Base-by-base conservation (phyloP, 2,888 invertebrate species). In the Drosophila atroscutellata region DNA sequence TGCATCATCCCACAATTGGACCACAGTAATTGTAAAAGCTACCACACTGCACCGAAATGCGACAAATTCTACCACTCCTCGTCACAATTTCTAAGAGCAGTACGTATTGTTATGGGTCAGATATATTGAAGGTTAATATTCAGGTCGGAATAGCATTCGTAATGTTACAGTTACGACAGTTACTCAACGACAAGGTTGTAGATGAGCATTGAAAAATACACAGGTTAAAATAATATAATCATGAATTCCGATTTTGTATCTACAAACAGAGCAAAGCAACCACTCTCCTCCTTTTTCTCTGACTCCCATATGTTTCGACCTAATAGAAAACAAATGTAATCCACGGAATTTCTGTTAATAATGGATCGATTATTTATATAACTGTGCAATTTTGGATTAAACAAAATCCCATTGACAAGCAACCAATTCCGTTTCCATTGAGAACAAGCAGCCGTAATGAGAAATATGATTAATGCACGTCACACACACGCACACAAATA, bases 381-480 rank as follows among this genome's bases (percentile, higher is more conserved):
- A 54, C 42, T 37, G 28, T 11, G 60, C 62, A 42, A 80, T 75
- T 75, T 72, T 72, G 64, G 75, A 63, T 63, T 63, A 63, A 75
- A 66, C 62, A 61, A 70, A 79, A 32, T 45, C 57, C 47, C 36
- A 66, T 64, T 80, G 71, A 79, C 62, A 66, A 65, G 56, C 62
- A 55, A 37, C 42, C 64, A 62, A 15, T 37, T 49, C 30, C 55
- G 47, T 37, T 58, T 28, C 57, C 64, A 62, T 63, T 63, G 72
- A 54, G 45, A 54, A 57, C 57, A 50, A 52, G 57, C 52, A 45
- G 45, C 30, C 50, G 51, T 74, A 77, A 74, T 81, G 74, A 63
- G 78, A 71, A 77, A 80, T 74, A 77, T 80, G 77, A 76, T 81
- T 81, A 74, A 71, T 80, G 81, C 57, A 51, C 42, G 9, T 36